These are phyloP conservation scores for Trachymyrmex septentrionalis DNA, from an alignment of 1,140 invertebrate species.

Conservation along the genomic window DNA sequence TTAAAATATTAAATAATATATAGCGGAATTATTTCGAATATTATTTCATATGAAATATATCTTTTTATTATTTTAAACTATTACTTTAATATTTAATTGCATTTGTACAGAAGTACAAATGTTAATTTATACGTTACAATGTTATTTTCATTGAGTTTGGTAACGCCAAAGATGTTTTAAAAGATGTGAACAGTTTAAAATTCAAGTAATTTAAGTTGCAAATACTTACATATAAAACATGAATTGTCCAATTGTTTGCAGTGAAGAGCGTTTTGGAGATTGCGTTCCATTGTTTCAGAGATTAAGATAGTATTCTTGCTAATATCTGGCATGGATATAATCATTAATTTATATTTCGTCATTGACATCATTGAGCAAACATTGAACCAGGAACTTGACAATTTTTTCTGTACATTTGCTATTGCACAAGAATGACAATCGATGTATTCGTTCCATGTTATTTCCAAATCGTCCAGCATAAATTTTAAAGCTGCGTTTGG, in stretches of 20 bases:
- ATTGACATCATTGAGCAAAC: constrained; percentile 74
- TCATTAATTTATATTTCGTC: constrained; percentile 82
- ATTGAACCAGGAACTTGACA: constrained; percentile 75
- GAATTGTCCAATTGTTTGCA: constrained; percentile 41
- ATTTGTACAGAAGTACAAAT: background rate
- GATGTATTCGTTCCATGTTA: constrained; percentile 67
- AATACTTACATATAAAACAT: constrained; percentile 79
- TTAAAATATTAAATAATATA: too few species aligned
- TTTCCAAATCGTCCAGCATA: constrained; percentile 60
- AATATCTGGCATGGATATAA: constrained; percentile 79
- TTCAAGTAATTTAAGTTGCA: constrained; percentile 6
- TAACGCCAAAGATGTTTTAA: background rate
- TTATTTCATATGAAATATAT: too few species aligned
- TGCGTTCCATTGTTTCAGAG: constrained; percentile 86
- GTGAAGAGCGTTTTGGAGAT: constrained; percentile 82
- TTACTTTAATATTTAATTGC: background rate
- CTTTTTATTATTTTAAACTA: background rate
- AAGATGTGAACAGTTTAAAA: constrained; percentile 17
- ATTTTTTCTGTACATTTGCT: constrained; percentile 62
- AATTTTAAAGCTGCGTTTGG: constrained; percentile 72
- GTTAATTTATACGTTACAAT: background rate
- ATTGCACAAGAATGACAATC: constrained; percentile 78
- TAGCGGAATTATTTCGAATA: too few species aligned
- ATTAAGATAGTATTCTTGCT: constrained; percentile 83
- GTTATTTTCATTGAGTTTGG: background rate